phyloP scores from a whole-genome alignment of 2,888 invertebrate genomes.

The Lithophane leautieri region DNA sequence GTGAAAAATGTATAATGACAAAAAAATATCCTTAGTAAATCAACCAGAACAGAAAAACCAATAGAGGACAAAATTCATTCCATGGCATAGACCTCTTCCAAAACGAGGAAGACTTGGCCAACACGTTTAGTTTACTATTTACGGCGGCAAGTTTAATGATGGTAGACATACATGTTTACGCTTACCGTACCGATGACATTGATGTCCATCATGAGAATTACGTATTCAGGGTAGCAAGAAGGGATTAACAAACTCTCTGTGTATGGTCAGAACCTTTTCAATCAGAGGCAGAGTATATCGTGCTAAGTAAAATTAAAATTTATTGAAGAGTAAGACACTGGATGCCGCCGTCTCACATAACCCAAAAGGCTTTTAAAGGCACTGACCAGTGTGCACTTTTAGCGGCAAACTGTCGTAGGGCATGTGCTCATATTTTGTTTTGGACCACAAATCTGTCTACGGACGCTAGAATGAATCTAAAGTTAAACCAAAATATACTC shows the following conservation, averaged over 20 bases:
- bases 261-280: constrained; percentile 11
- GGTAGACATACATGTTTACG: not conserved
- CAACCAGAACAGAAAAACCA: not conserved
- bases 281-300: not conserved
- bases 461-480: not conserved
- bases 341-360: not conserved
- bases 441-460: not conserved
- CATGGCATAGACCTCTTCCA: not conserved
- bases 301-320: not conserved
- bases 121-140: constrained; percentile 11
- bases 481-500: constrained; percentile 8
- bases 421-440: not conserved
- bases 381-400: not conserved
- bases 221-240: constrained; percentile 38
- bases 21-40: too few relatives aligned
- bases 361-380: too few relatives aligned
- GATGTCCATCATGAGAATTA: constrained; percentile 34
- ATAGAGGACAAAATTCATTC: not conserved
- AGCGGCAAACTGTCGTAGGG: not conserved
- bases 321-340: not conserved
- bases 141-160: constrained; percentile 1
- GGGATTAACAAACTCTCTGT: constrained; percentile 8
- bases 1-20: not conserved
- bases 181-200: constrained; percentile 29
- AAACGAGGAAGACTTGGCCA: not conserved